These are phyloP conservation scores for Petrocephalus microphthalmus DNA, from an alignment of 2,113 vertebrate genomes.

Conservation along the genomic window DNA sequence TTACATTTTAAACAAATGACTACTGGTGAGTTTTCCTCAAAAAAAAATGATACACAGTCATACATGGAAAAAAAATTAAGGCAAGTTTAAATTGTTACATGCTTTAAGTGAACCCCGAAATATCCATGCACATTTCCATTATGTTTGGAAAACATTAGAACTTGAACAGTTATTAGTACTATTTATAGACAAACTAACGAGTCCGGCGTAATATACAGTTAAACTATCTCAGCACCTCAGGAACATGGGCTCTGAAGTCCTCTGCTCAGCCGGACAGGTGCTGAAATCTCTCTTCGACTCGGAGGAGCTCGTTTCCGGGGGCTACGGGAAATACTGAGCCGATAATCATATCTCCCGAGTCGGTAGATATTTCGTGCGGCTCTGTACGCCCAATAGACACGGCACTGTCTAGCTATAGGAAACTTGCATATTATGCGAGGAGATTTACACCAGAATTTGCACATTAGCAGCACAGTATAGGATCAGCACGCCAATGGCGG, in stretches of 20 bases:
- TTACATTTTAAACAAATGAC: not conserved
- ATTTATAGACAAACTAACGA: not conserved
- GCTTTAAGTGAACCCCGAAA: not conserved
- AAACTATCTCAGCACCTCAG: not conserved
- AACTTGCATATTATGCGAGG: not conserved
- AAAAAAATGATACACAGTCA: not conserved
- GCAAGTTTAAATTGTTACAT: not conserved
- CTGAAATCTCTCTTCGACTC: not conserved
- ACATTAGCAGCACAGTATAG: not conserved
- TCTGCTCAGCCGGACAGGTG: not conserved
- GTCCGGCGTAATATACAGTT: not conserved
- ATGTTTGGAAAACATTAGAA: not conserved
- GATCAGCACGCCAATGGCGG: not conserved
- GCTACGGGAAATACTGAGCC: not conserved
- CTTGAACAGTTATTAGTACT: not conserved
- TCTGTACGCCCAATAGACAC: not conserved
- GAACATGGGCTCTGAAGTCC: not conserved
- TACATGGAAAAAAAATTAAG: not conserved
- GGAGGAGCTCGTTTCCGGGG: not conserved
- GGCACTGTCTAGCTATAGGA: not conserved
- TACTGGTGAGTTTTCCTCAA: not conserved
- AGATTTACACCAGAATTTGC: not conserved
- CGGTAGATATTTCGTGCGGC: not conserved
- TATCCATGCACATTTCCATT: not conserved
- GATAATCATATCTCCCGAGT: not conserved